Base-by-base conservation (phyloP, 2,797 vertebrate species). In the Rhynchonycteris naso region DNA sequence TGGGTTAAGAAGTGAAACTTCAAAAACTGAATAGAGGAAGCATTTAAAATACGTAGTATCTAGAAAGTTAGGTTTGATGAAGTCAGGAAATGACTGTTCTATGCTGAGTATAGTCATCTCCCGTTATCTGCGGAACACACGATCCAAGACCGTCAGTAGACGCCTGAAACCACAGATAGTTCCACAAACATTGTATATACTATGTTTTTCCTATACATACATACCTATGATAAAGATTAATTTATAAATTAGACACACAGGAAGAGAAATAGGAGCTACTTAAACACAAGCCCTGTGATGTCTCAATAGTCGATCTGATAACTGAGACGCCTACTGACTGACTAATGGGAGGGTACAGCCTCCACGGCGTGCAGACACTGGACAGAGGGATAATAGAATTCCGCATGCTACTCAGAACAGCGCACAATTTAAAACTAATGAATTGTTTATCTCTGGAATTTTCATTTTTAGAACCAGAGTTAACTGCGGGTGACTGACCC, bases 61-160 rank as follows among this genome's bases (percentile, higher is more conserved):
- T 21, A 76, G 82, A 43, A 35, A 21, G 71, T 68, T 35, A 21
- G 19, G n/a, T 59, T 5, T 26, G 58, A 52, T 30, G 12, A 71
- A 54, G 52, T 74, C 30, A 50, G 0, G 21, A 14, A 24, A 21
- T n/a, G 24, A 9, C 1, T 10, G 4, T 10, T 1, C 19, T 5
- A 28, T 4, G 15, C 1, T 9, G 19, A n/a, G 22, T 11, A 59
- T 10, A 61, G 56, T 5, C 10, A 1, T 6, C 43, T 26, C 26
- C 47, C 26, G 26, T 7, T 26, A 47, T 8, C 58, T 21, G 26
- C 11, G 15, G 78, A 6, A 13, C 18, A 33, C 15, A 24, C 1
- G 16, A 1, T 24, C 59, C 61, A 24, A 66, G 43, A 50, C 14
- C 7, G 43, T 47, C 13, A 0, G 30, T 50, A 30, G 43, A n/a